Percentiles rank a stretch among this genome's conserved stretches.
phyloP scores from a whole-genome alignment of 1,140 invertebrate species.

The Aphelinus certus region DNA sequence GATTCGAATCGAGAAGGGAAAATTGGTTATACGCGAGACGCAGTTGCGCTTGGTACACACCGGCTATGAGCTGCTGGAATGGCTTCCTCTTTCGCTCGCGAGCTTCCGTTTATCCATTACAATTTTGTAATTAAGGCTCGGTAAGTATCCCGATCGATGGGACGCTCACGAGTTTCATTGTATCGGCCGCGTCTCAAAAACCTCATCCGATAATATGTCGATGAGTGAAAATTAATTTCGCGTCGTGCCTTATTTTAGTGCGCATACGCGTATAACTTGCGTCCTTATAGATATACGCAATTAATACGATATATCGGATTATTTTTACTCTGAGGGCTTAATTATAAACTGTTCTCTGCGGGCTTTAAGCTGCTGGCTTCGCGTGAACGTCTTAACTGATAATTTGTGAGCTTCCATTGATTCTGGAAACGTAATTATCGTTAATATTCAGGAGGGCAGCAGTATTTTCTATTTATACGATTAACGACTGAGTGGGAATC shows the following conservation, averaged over 20 bases:
- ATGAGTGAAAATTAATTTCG: slow-evolving; percentile 5
- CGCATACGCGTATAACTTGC: no score
- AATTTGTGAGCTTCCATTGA: no score
- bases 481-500: no score
- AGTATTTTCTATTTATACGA: no score
- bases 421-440: no score
- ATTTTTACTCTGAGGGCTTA: no score
- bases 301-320: no score
- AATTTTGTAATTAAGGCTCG: slow-evolving; percentile 18
- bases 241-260: not conserved
- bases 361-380: no score
- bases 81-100: not conserved
- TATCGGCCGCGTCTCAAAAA: not conserved
- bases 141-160: slow-evolving; percentile 4
- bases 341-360: no score
- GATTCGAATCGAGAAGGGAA: slow-evolving; percentile 4
- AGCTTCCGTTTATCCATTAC: not conserved
- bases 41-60: not conserved
- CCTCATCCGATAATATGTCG: slow-evolving; percentile 4
- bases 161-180: not conserved
- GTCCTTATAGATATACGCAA: no score
- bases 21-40: slow-evolving; percentile 21
- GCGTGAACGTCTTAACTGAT: no score
- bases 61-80: not conserved
- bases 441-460: no score